phyloP scores from a whole-genome alignment of 1,140 invertebrate genomes.

The Stegodyphus mimosarum region DNA sequence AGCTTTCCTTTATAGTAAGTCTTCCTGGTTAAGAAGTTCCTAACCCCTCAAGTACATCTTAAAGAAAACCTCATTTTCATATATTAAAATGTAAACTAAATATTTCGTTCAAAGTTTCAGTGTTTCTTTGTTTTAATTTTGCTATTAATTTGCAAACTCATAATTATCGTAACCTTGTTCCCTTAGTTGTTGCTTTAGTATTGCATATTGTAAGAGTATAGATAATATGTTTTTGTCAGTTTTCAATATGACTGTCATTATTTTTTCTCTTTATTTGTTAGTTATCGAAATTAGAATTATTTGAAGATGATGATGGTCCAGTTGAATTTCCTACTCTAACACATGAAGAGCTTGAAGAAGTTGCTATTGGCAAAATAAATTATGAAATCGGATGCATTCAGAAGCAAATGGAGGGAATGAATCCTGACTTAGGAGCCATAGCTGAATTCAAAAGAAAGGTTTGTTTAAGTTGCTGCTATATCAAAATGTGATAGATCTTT shows the following conservation, averaged over 20 bases:
- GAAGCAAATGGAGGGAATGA: conserved; percentile 27
- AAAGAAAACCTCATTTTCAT: no score
- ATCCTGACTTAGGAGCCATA: conserved; percentile 36
- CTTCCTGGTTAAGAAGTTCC: no score
- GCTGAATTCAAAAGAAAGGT: conserved; percentile 50
- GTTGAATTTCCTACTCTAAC: conserved; percentile 22
- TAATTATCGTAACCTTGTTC: no score
- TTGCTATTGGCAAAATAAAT: background rate
- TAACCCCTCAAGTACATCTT: no score
- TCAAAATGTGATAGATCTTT: background rate
- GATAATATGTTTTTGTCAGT: no score
- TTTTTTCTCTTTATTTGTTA: background rate
- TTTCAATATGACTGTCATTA: background rate
- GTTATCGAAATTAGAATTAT: conserved; percentile 32
- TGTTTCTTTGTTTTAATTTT: no score
- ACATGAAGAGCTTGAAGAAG: conserved; percentile 14
- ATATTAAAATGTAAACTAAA: no score
- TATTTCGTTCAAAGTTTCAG: no score
- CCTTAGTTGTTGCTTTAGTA: no score
- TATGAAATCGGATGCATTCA: conserved; percentile 18
- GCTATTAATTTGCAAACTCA: no score
- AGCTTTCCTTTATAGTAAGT: no score
- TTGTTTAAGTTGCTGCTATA: background rate
- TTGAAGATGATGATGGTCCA: conserved; percentile 17
- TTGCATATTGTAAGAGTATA: no score